Percentiles rank a stretch among this genome's conserved stretches.
phyloP scores from a whole-genome alignment of 2,113 vertebrate genomes.

The Austrofundulus limnaeus region DNA sequence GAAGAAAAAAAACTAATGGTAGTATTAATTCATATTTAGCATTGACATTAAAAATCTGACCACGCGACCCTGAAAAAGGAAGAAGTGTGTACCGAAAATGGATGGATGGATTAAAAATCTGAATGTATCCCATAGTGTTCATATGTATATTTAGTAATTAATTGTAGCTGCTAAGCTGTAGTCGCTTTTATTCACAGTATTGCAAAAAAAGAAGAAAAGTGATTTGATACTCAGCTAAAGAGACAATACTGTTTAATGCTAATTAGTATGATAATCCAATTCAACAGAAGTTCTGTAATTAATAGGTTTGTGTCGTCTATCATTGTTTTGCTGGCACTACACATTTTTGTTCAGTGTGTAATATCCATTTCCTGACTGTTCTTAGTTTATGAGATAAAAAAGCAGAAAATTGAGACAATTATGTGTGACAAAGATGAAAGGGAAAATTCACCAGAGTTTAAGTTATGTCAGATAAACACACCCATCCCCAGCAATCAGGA shows the following conservation, averaged over 20 bases:
- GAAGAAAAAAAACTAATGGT: slow-evolving; percentile 22
- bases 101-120: too few relatives aligned
- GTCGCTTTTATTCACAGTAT: background rate
- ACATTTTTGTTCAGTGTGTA: background rate
- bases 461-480: slow-evolving; percentile 23
- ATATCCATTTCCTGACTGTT: background rate
- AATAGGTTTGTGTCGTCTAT: background rate
- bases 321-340: background rate
- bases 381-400: background rate
- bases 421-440: background rate
- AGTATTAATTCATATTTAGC: slow-evolving; percentile 30
- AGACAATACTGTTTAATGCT: background rate
- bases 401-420: background rate
- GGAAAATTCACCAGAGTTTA: slow-evolving; percentile 17
- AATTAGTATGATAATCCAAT: background rate
- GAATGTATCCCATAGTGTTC: slow-evolving; percentile 23
- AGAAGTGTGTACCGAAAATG: too few relatives aligned
- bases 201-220: background rate
- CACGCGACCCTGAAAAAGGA: too few relatives aligned
- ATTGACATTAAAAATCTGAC: slow-evolving; percentile 31
- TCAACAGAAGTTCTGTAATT: background rate
- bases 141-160: slow-evolving; percentile 14
- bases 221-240: background rate
- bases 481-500: slow-evolving; percentile 20
- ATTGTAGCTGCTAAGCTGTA: slow-evolving; percentile 1